Evolutionary conservation across 2,113 vertebrate genomes (phyloP).

Genomic region (Podarcis cretensis): DNA sequence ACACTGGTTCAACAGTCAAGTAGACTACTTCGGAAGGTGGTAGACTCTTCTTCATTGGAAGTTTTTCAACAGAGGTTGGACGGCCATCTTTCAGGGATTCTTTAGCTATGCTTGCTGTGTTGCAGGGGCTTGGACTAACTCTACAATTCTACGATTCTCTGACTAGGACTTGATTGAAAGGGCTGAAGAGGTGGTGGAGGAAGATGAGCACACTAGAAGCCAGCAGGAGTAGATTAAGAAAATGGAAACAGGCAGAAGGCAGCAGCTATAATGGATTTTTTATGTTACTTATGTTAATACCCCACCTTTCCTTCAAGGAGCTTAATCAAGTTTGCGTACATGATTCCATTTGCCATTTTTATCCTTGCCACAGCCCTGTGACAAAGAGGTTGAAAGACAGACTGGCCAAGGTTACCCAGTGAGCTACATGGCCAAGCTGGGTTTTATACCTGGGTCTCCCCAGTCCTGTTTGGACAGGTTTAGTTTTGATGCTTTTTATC

Average conservation of each 20-base stretch:
- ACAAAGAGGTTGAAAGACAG: no score
- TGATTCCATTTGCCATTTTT: neutral
- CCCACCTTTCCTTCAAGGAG: neutral
- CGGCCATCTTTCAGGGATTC: no score
- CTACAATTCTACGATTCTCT: no score
- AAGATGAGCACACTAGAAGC: neutral
- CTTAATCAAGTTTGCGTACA: neutral
- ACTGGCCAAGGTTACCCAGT: neutral
- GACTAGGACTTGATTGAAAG: neutral
- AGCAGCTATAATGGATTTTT: neutral
- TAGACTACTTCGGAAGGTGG: no score
- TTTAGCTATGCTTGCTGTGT: no score
- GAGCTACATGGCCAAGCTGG: neutral
- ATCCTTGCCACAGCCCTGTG: neutral
- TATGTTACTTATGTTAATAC: neutral
- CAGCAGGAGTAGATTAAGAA: neutral
- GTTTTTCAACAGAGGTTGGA: no score
- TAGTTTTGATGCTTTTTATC: neutral
- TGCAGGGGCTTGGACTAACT: no score
- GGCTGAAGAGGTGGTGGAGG: no score
- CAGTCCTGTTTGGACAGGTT: neutral
- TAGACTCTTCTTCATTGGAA: no score
- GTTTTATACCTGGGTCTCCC: neutral
- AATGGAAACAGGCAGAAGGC: neutral
- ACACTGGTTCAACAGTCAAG: no score